Evolutionary conservation across 2,797 vertebrate species (phyloP).

Genomic region (Holocentrus rufus): DNA sequence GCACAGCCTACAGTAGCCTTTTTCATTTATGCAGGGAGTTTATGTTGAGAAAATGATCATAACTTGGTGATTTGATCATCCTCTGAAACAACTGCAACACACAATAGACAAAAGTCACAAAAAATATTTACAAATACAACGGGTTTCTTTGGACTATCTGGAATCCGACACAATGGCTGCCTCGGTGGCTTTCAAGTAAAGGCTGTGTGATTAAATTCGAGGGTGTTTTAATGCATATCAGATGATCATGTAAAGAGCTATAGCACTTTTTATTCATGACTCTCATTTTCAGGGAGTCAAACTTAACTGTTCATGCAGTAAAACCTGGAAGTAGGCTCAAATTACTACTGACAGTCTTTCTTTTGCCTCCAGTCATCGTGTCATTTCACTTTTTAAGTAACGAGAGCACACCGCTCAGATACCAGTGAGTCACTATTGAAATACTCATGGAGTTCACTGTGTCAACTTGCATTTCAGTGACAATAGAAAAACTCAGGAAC

Average conservation of each 20-base stretch:
- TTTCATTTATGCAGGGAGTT: constrained; percentile 7
- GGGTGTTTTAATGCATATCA: neutral
- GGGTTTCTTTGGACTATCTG: constrained; percentile 24
- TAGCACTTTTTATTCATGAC: neutral
- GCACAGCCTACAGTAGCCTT: constrained; percentile 49
- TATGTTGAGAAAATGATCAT: neutral
- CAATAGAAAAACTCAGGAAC: constrained; percentile 3
- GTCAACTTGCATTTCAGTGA: constrained; percentile 18
- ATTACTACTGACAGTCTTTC: constrained; percentile 1
- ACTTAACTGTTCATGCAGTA: neutral
- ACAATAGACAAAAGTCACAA: constrained; percentile 9
- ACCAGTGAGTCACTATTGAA: constrained; percentile 1
- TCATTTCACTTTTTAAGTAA: constrained; percentile 13
- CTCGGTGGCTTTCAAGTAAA: neutral
- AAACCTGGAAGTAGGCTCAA: neutral
- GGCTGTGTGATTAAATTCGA: neutral
- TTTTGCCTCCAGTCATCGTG: neutral
- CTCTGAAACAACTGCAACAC: constrained; percentile 17
- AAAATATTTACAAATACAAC: constrained; percentile 54
- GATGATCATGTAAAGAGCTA: neutral
- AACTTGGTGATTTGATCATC: neutral
- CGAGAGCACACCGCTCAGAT: neutral
- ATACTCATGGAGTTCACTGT: neutral
- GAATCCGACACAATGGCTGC: neutral
- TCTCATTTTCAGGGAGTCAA: neutral